These are phyloP conservation scores for Enteromius paludinosus DNA, from an alignment of 2,797 vertebrate genomes.

Conservation along the genomic window DNA sequence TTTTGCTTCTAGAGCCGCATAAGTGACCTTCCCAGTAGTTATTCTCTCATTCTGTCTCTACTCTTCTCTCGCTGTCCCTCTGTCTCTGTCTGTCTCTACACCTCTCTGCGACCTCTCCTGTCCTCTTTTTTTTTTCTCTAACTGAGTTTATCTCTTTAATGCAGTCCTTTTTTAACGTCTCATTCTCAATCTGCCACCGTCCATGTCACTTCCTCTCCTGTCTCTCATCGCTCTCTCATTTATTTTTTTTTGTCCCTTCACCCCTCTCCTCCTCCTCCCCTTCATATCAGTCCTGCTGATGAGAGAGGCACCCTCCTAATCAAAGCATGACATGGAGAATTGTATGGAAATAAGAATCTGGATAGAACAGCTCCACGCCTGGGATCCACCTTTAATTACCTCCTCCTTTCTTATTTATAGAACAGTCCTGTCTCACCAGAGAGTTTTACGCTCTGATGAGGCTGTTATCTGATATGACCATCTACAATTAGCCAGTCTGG, in stretches of 20 bases:
- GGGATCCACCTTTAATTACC: constrained; percentile 36
- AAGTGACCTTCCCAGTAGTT: constrained; percentile 28
- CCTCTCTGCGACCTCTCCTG: background rate
- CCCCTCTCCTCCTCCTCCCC: constrained; percentile 58
- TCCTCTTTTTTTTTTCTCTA: background rate
- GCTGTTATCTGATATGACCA: constrained; percentile 14
- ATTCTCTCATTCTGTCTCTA: constrained; percentile 5
- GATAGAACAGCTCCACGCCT: constrained; percentile 13
- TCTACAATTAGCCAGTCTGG: constrained; percentile 6
- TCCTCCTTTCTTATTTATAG: constrained; percentile 24
- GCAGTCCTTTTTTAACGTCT: constrained; percentile 40
- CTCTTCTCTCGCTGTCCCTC: background rate
- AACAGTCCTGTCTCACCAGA: constrained; percentile 11
- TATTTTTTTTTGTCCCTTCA: constrained; percentile 7
- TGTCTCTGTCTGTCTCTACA: constrained; percentile 19
- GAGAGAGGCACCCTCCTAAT: constrained; percentile 37
- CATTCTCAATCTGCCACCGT: constrained; percentile 18
- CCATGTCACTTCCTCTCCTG: constrained; percentile 14
- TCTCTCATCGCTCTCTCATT: constrained; percentile 33
- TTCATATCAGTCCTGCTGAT: constrained; percentile 35
- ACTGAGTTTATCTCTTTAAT: constrained; percentile 60
- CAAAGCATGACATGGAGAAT: constrained; percentile 45
- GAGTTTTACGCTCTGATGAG: constrained; percentile 17
- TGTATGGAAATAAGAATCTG: constrained; percentile 41
- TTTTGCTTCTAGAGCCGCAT: constrained; percentile 22